These are phyloP conservation scores for Polylopha cassiicola DNA, from an alignment of 2,888 invertebrate genomes.

Conservation along the genomic window DNA sequence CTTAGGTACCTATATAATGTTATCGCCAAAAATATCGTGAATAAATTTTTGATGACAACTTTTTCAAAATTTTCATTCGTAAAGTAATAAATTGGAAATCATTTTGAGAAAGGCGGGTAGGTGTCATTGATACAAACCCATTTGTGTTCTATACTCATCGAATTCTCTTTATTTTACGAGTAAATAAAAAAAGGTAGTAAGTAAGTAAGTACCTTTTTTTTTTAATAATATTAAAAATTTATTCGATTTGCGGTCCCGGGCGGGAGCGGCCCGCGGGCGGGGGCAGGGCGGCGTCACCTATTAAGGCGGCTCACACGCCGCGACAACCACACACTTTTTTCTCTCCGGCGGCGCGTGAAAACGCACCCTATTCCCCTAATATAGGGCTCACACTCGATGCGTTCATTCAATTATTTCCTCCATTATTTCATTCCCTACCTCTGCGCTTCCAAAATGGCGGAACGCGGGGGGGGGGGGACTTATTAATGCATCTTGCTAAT, in stretches of 20 bases:
- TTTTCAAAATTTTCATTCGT: no score
- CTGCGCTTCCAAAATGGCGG: constrained; percentile 74
- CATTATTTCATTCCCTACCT: constrained; percentile 75
- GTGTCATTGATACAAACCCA: no score
- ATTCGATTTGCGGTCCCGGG: constrained; percentile 11
- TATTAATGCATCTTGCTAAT: constrained; percentile 14
- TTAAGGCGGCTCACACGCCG: constrained; percentile 61
- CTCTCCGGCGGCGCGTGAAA: constrained; percentile 35
- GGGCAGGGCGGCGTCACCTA: constrained; percentile 36
- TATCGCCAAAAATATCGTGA: no score
- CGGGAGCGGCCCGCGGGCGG: constrained; percentile 24
- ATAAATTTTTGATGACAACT: no score
- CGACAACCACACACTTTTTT: constrained; percentile 55
- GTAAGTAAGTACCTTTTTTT: no score
- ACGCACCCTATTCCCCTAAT: constrained; percentile 44
- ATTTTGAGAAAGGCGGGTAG: no score
- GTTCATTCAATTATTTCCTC: constrained; percentile 72
- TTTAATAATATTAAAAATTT: background rate
- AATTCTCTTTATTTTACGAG: no score
- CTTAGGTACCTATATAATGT: no score
- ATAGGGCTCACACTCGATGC: constrained; percentile 39
- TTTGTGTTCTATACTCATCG: no score
- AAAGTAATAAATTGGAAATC: no score
- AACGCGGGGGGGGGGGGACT: constrained; percentile 32
- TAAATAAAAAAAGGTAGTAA: no score